Percentiles rank a stretch among this genome's conserved stretches.
phyloP scores from a whole-genome alignment of 1,140 invertebrate genomes.

The Venustaconcha ellipsiformis region DNA sequence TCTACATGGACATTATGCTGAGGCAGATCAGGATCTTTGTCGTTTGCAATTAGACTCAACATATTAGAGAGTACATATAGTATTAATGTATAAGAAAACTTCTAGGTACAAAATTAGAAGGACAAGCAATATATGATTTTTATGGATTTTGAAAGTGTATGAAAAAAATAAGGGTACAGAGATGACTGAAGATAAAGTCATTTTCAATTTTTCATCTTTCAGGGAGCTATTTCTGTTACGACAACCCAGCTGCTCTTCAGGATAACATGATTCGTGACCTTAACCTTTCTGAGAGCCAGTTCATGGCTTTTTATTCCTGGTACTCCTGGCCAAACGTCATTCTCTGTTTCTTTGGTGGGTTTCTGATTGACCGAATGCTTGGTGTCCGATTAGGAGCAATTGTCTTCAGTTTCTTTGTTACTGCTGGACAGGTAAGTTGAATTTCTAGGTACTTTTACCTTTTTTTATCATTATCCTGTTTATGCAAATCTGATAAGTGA shows the following conservation, averaged over 20 bases:
- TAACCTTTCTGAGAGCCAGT: constrained; percentile 83
- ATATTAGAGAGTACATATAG: too few species aligned
- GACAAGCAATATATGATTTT: background rate
- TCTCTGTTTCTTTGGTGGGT: constrained; percentile 95
- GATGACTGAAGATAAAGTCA: background rate
- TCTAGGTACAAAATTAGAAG: background rate
- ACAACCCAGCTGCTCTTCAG: constrained; percentile 93
- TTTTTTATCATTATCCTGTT: too few species aligned
- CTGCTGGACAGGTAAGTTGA: constrained; percentile 78
- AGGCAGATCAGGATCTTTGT: too few species aligned
- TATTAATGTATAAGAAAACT: background rate
- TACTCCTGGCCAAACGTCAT: constrained; percentile 99
- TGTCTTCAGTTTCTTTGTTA: constrained; percentile 86
- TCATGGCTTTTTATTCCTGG: constrained; percentile 90
- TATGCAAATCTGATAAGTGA: too few species aligned
- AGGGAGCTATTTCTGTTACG: constrained; percentile 99
- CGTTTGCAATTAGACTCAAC: too few species aligned
- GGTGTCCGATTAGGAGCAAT: constrained; percentile 93
- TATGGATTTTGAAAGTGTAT: background rate
- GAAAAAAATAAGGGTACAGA: background rate
- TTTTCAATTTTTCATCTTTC: constrained; percentile 42
- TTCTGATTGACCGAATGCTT: constrained; percentile 93
- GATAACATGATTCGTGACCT: constrained; percentile 88
- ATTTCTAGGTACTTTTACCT: too few species aligned
- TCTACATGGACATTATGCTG: too few species aligned